These are phyloP conservation scores for Brachystomella parvula DNA, from an alignment of 1,140 invertebrate species.

Conservation along the genomic window DNA sequence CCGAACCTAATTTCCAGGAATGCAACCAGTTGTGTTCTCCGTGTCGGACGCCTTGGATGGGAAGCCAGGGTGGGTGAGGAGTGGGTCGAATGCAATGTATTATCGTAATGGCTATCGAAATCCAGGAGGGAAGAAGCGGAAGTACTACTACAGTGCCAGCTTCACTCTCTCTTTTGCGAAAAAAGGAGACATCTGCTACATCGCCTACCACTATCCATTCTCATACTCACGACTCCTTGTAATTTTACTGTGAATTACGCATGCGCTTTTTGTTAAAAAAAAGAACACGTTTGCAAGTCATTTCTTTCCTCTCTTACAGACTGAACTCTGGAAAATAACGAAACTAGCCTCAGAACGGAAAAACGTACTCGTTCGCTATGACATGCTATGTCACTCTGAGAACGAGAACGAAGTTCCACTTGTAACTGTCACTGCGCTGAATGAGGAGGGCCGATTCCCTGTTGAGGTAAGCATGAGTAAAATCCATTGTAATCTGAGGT, in stretches of 20 bases:
- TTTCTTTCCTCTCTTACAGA: slow-evolving; percentile 46
- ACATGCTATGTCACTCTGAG: slow-evolving; percentile 63
- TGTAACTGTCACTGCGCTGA: slow-evolving; percentile 62
- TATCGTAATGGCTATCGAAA: slow-evolving; percentile 54
- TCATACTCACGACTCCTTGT: slow-evolving; percentile 72
- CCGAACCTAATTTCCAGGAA: no score
- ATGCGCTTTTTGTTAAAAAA: no score
- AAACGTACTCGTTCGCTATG: slow-evolving; percentile 38
- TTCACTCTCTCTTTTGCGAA: slow-evolving; percentile 76
- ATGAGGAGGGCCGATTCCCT: slow-evolving; percentile 37
- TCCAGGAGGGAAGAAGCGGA: slow-evolving; percentile 47
- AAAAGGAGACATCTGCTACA: slow-evolving; percentile 70
- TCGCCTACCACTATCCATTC: slow-evolving; percentile 87
- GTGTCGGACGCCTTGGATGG: slow-evolving; percentile 60
- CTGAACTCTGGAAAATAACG: slow-evolving; percentile 53
- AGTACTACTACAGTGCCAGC: slow-evolving; percentile 64
- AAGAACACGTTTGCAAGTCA: no score
- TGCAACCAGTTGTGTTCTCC: slow-evolving; percentile 86
- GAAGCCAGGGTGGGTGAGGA: slow-evolving; percentile 61
- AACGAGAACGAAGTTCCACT: slow-evolving; percentile 68
- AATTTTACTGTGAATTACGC: slow-evolving; percentile 24
- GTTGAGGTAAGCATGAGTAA: slow-evolving; percentile 14
- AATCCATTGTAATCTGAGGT: neutral
- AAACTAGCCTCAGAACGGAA: neutral
- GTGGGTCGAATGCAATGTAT: slow-evolving; percentile 71